These are phyloP conservation scores for Cochlearius cochlearius DNA, from an alignment of 2,113 vertebrate genomes.

Conservation along the genomic window DNA sequence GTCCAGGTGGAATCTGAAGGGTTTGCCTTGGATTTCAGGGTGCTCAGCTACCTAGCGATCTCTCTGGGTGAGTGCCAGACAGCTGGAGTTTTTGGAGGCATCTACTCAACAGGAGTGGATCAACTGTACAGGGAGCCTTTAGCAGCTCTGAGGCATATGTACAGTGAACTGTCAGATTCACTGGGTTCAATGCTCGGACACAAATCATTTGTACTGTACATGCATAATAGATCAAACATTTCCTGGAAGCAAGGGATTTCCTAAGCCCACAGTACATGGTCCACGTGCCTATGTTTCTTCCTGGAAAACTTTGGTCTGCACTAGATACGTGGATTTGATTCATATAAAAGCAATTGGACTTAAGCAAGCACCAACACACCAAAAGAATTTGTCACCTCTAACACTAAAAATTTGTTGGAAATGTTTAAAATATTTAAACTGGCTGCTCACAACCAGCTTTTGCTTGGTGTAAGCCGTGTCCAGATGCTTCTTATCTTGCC, in stretches of 20 bases:
- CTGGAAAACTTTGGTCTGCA: background rate
- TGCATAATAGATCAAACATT: background rate
- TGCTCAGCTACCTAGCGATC: background rate
- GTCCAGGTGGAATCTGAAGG: background rate
- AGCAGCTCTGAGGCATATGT: background rate
- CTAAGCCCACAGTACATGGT: background rate
- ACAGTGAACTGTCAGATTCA: background rate
- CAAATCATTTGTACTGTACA: background rate
- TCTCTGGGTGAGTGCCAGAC: background rate
- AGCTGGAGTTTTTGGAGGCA: background rate
- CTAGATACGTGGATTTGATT: background rate
- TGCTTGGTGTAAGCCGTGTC: background rate
- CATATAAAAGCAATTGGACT: background rate
- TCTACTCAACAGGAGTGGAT: background rate
- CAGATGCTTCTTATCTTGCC: background rate
- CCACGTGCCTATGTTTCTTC: accelerated
- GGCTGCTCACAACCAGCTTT: background rate
- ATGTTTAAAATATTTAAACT: background rate
- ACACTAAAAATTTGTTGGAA: background rate
- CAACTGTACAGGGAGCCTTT: background rate
- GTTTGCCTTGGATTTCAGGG: background rate
- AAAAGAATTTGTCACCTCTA: background rate
- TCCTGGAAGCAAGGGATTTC: background rate
- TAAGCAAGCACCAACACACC: background rate
- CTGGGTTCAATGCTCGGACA: background rate